phyloP scores from a whole-genome alignment of 2,888 invertebrate genomes.

The Chironomus tentans region DNA sequence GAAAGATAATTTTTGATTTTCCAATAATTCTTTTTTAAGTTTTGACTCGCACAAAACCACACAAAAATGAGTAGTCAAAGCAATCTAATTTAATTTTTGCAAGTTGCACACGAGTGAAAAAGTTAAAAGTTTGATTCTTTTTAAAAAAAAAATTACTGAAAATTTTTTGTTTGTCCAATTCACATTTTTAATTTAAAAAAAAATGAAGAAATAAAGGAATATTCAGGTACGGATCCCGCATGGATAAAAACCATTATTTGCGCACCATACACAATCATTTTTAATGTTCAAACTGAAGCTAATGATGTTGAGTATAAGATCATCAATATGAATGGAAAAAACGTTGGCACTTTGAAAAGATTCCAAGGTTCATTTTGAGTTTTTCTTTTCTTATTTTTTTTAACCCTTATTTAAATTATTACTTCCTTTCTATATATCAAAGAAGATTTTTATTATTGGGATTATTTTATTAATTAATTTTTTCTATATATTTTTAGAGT shows the following conservation, averaged over 20 bases:
- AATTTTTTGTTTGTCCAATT: background rate
- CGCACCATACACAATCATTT: slow-evolving; percentile 16
- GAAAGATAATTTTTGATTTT: background rate
- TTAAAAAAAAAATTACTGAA: background rate
- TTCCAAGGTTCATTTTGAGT: slow-evolving; percentile 16
- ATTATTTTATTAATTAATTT: background rate
- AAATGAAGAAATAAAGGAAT: slow-evolving; percentile 2
- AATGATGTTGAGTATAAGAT: slow-evolving; percentile 15
- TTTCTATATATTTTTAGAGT: background rate
- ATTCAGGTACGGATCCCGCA: background rate
- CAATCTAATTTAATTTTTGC: background rate
- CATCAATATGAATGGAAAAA: slow-evolving; percentile 17
- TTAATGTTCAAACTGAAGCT: slow-evolving; percentile 1
- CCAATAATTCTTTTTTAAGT: background rate
- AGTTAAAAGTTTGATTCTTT: slow-evolving; percentile 16
- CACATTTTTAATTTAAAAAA: background rate
- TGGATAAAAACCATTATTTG: slow-evolving; percentile 24
- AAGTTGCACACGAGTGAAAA: slow-evolving; percentile 8
- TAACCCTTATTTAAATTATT: background rate
- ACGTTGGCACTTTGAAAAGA: slow-evolving; percentile 11
- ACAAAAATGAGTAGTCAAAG: background rate
- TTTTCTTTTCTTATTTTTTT: background rate
- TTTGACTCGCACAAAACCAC: background rate
- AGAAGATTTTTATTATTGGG: background rate
- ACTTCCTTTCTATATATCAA: background rate